Conservation (phyloP, 2,113 vertebrate species). For the Etia nguti region DNA sequence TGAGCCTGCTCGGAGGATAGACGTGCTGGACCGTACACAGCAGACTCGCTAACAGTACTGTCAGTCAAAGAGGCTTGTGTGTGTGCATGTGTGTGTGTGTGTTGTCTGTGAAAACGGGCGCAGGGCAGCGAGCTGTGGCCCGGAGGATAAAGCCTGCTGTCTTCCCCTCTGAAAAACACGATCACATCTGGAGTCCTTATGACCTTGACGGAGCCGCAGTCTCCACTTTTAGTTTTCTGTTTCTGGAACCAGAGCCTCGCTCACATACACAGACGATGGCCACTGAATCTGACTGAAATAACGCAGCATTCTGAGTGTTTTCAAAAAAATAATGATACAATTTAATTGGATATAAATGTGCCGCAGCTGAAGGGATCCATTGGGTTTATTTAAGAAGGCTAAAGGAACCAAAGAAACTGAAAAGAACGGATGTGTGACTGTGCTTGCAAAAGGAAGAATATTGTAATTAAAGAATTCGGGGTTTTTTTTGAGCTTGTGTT, state of each 20-base stretch:
- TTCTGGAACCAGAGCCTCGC: conserved; percentile 30
- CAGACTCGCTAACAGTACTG: neutral
- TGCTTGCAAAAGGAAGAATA: neutral
- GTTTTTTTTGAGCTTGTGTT: neutral
- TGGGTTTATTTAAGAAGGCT: neutral
- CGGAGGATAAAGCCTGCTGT: conserved; percentile 37
- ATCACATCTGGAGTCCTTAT: conserved; percentile 68
- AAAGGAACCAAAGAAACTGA: neutral
- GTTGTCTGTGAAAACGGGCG: neutral
- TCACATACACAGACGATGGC: neutral
- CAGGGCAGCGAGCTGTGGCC: conserved; percentile 20
- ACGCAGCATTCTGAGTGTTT: neutral
- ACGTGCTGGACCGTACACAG: neutral
- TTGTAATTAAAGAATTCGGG: neutral
- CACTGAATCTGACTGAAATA: neutral
- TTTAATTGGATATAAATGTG: neutral
- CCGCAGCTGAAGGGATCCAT: neutral
- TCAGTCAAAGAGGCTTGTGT: neutral
- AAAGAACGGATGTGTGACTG: neutral
- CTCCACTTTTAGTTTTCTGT: conserved; percentile 21
- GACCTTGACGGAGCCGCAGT: conserved; percentile 38
- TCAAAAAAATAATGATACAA: neutral
- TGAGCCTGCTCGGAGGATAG: conserved; percentile 75
- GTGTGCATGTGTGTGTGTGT: neutral
- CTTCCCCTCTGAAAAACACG: conserved; percentile 36